Evolutionary conservation across 2,888 invertebrate genomes (phyloP).

Genomic region (Lapara coniferarum): DNA sequence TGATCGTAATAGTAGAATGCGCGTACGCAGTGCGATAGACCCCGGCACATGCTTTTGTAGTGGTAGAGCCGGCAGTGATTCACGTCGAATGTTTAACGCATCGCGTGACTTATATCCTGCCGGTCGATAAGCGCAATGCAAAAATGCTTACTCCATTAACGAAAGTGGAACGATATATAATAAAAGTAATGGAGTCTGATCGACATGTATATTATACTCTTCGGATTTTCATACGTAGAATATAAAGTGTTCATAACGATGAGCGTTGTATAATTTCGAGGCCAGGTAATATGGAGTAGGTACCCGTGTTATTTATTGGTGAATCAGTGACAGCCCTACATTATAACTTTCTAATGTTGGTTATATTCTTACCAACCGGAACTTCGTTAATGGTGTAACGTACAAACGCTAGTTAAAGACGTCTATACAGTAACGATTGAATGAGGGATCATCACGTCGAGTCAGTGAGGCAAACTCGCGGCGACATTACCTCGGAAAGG

Average conservation of each 20-base stretch:
- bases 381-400: background rate
- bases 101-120: conserved; percentile 29
- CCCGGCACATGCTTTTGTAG: conserved; percentile 39
- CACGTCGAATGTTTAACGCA: conserved; percentile 30
- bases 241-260: background rate
- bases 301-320: too few relatives aligned
- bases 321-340: background rate
- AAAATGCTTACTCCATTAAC: conserved; percentile 21
- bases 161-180: conserved; percentile 4
- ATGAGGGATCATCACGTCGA: conserved; percentile 28
- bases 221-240: background rate
- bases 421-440: background rate
- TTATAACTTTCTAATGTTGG: background rate
- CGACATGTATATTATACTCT: background rate
- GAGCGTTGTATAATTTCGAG: background rate
- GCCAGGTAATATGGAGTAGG: background rate
- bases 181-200: background rate
- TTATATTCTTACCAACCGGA: background rate
- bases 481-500: conserved; percentile 40
- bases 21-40: conserved; percentile 41
- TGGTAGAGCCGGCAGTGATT: conserved; percentile 41
- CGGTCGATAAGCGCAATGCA: conserved; percentile 6
- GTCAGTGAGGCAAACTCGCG: conserved; percentile 41
- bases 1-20: conserved; percentile 51
- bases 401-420: background rate